Base-by-base conservation (phyloP, 2,888 invertebrate genomes). In the Zhuqinia jingwanae region DNA sequence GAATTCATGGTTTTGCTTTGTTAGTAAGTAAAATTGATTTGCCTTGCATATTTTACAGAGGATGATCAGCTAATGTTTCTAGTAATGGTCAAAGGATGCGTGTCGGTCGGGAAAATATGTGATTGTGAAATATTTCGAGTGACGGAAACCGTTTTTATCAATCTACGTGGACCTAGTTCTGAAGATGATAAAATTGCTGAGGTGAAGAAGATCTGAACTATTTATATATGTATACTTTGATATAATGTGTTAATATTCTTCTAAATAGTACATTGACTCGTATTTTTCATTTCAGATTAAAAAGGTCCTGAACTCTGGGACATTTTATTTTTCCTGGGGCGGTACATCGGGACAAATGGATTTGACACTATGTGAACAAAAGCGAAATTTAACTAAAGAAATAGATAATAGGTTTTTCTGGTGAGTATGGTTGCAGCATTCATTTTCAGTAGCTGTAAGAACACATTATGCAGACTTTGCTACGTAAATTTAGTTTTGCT, bases 381-480 rank as follows among this genome's bases (percentile, higher is more conserved):
- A 97, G 90, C 95, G 96, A 91, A 95, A 95, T 90, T 96, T 96
- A 92, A 96, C 96, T 11, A 94, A 94, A 17, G 94, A 94, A 90
- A 96, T 98, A 65, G 99, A 99, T 93, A 97, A 98, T 92, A 94
- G 99, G 92, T 99, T 99, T 93, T 99, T 99, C 92, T 99, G 99
- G 99, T 95, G 92, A 91, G 93, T 91, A 13, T 0, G 13, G 2
- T 60, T 22, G 1, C 2, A 22, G 17, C 30, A 36, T n/a, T n/a
- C n/a, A n/a, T n/a, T n/a, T n/a, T n/a, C n/a, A n/a, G n/a, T n/a
- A n/a, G n/a, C n/a, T n/a, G n/a, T n/a, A n/a, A n/a, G n/a, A n/a
- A n/a, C n/a, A n/a, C n/a, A n/a, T n/a, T n/a, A n/a, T n/a, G n/a
- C n/a, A n/a, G n/a, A n/a, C n/a, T n/a, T n/a, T n/a, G n/a, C n/a